phyloP scores from a whole-genome alignment of 2,797 vertebrate species.

The Eulemur mongoz region DNA sequence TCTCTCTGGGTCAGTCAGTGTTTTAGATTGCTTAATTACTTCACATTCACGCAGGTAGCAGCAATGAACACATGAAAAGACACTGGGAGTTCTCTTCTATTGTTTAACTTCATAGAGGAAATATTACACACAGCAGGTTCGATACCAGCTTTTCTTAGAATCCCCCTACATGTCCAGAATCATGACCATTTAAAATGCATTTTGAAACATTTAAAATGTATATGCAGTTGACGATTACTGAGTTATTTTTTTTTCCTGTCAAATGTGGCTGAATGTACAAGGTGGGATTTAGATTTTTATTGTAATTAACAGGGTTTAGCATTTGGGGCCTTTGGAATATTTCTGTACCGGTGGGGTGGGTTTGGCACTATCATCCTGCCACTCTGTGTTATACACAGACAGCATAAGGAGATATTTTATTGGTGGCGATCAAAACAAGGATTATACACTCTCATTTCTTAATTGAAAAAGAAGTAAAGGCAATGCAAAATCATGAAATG shows the following conservation, averaged over 20 bases:
- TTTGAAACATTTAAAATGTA: conserved; percentile 60
- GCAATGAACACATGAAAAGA: conserved; percentile 78
- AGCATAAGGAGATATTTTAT: background rate
- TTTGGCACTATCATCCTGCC: background rate
- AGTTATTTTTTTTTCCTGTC: conserved; percentile 32
- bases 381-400: background rate
- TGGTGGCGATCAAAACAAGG: background rate
- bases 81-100: conserved; percentile 75
- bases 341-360: background rate
- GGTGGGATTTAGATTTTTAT: background rate
- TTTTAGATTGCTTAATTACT: conserved; percentile 85
- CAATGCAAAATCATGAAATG: background rate
- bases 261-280: conserved; percentile 65
- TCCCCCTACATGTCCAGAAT: conserved; percentile 25
- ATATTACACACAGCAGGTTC: background rate
- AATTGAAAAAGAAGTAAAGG: background rate
- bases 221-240: background rate
- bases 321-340: background rate
- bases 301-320: background rate
- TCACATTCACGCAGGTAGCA: conserved; percentile 80
- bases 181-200: conserved; percentile 61
- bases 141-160: conserved; percentile 51
- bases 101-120: conserved; percentile 76
- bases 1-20: conserved; percentile 77
- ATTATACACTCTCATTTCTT: background rate